Conservation (phyloP, 2,888 invertebrate genomes). For the Nebria salina region DNA sequence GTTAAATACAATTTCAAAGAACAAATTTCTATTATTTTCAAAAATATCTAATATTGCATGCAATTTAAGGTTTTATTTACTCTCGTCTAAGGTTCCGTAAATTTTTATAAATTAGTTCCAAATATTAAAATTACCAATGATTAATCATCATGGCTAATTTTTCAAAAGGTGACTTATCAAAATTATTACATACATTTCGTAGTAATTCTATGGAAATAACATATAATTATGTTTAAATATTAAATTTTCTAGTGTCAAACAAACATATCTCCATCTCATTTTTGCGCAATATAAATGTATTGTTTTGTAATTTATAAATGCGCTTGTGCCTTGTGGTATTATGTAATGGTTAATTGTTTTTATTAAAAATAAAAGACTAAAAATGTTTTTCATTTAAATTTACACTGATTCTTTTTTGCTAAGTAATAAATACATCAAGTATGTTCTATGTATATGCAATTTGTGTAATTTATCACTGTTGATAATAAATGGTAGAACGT, state of each 20-base stretch:
- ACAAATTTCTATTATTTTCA: too few relatives aligned
- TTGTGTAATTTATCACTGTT: not conserved
- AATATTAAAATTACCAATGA: not conserved
- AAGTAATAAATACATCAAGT: not conserved
- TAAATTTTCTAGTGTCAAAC: not conserved
- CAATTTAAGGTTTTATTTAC: too few relatives aligned
- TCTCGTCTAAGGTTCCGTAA: too few relatives aligned
- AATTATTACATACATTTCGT: not conserved
- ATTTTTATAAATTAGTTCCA: not conserved
- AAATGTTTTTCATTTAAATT: not conserved
- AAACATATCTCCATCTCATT: not conserved
- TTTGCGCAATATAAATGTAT: not conserved
- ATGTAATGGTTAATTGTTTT: not conserved
- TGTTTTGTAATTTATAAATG: not conserved
- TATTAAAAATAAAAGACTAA: not conserved
- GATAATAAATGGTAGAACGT: too few relatives aligned
- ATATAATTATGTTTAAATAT: not conserved
- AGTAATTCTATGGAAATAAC: not conserved
- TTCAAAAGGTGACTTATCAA: not conserved
- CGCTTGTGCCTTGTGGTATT: not conserved
- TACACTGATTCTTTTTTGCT: not conserved
- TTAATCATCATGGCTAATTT: not conserved
- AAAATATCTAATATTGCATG: too few relatives aligned
- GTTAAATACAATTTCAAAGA: not conserved
- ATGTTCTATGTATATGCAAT: not conserved